Conservation (phyloP, 2,888 invertebrate species). For the Chymomyza amoena region DNA sequence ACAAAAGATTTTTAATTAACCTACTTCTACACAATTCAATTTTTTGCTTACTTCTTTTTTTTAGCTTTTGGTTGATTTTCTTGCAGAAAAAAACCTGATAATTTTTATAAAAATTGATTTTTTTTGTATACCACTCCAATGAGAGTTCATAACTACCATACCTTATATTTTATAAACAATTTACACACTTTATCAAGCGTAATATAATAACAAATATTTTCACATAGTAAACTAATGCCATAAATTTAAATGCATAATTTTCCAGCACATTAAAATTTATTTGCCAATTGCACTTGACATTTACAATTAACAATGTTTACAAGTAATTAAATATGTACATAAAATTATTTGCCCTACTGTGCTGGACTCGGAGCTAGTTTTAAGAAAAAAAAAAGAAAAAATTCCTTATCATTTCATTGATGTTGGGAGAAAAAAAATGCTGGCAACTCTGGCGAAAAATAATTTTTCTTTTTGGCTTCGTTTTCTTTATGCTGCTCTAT, state of each 20-base stretch:
- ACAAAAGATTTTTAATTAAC: too few species aligned
- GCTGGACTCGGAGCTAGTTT: not conserved
- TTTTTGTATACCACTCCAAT: too few species aligned
- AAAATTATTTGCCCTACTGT: not conserved
- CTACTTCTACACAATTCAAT: too few species aligned
- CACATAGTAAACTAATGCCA: not conserved
- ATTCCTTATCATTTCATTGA: not conserved
- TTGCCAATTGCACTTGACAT: conserved; percentile 41
- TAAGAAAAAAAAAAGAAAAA: not conserved
- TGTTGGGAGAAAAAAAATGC: not conserved
- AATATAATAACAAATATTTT: not conserved
- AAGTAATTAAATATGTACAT: not conserved
- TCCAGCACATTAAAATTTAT: conserved; percentile 40
- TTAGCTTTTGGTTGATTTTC: too few species aligned
- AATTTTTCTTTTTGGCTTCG: conserved; percentile 16
- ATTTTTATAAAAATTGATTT: too few species aligned
- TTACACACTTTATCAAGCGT: not conserved
- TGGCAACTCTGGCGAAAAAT: conserved; percentile 18
- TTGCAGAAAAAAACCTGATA: too few species aligned
- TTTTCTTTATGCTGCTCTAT: not conserved
- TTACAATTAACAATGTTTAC: conserved; percentile 26
- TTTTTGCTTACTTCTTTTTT: too few species aligned
- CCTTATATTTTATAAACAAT: not conserved
- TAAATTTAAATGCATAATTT: conserved; percentile 26
- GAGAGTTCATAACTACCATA: not conserved